Percentiles rank a stretch among this genome's conserved stretches.
phyloP scores from a whole-genome alignment of 2,113 vertebrate genomes.

The Plotosus lineatus region DNA sequence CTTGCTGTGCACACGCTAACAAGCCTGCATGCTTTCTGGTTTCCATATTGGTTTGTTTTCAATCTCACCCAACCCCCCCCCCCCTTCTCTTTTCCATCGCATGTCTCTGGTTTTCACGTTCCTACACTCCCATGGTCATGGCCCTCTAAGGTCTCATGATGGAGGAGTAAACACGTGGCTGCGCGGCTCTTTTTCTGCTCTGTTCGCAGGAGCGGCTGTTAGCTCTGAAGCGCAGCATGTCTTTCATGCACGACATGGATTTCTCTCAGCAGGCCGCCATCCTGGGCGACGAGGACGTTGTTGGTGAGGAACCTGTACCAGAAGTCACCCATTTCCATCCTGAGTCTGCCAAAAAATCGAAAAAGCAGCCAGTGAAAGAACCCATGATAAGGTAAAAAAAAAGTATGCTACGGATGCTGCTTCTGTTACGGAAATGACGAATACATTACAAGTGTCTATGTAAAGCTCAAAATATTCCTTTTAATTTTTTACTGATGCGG shows the following conservation, averaged over 20 bases:
- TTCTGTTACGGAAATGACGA: not conserved
- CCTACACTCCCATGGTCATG: constrained; percentile 60
- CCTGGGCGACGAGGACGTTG: constrained; percentile 87
- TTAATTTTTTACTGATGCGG: too few species aligned
- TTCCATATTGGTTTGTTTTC: not conserved
- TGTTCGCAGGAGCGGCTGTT: constrained; percentile 93
- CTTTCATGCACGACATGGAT: constrained; percentile 99
- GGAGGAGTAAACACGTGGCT: constrained; percentile 73
- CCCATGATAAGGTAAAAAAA: constrained; percentile 36
- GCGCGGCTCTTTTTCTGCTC: constrained; percentile 80
- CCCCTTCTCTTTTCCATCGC: too few species aligned
- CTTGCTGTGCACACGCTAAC: not conserved
- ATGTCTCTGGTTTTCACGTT: constrained; percentile 12
- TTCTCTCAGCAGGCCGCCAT: constrained; percentile 98
- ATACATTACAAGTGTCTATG: too few species aligned
- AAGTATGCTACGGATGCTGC: not conserved
- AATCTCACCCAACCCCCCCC: not conserved
- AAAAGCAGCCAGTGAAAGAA: constrained; percentile 89
- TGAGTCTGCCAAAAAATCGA: constrained; percentile 92
- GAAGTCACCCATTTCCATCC: constrained; percentile 84
- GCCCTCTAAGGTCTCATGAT: constrained; percentile 46
- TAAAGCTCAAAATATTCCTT: too few species aligned
- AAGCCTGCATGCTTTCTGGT: not conserved
- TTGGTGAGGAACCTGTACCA: constrained; percentile 82
- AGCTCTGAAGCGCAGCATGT: constrained; percentile 99